Evolutionary conservation across 2,888 invertebrate species (phyloP), one percentile per base, ranked within the genome.

Genomic region (Plebejus argus): DNA sequence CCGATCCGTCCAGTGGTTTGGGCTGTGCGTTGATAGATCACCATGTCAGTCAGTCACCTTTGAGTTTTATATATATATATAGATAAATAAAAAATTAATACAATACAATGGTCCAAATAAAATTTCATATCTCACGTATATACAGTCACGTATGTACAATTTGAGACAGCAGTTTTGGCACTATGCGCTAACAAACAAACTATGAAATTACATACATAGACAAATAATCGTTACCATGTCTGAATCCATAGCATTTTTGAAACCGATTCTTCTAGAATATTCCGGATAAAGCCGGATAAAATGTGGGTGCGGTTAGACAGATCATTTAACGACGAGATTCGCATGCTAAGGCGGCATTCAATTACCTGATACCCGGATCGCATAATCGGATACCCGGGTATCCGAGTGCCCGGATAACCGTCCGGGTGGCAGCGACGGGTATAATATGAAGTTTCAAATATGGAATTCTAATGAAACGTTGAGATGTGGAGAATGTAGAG

Each of bases 311-410:
- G 70, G 35, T 18, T 10, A 71, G 71, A 71, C 71, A 71, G 71
- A 10, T 39, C 71, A 39, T 71, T 71, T 71, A 39, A 71, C 39
- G 35, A n/a, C 8, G 71, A 39, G 39, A 71, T 66, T 66, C 33
- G 66, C 66, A 66, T 39, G 71, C 71, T 71, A 71, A 71, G 71
- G 20, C 66, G 28, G 66, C 71, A 71, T 71, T 71, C 71, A 71
- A 71, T 71, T 71, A 71, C 39, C 71, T 35, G 28, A 33, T 61
- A 61, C 20, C 61, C 23, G 61, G 12, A 18, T 66, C 28, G 18
- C n/a, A 61, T 66, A 23, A 8, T 61, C 61, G 61, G 70, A 70
- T 70, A 70, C n/a, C 23, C 35, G 70, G 70, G 35, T 70, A 53
- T 53, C 53, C 15, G 53, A 18, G 35, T 35, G 23, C 12, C 23